Evolutionary conservation across 2,113 vertebrate species (phyloP), one percentile per base, ranked within the genome.

Genomic region (Oreotrochilus melanogaster): DNA sequence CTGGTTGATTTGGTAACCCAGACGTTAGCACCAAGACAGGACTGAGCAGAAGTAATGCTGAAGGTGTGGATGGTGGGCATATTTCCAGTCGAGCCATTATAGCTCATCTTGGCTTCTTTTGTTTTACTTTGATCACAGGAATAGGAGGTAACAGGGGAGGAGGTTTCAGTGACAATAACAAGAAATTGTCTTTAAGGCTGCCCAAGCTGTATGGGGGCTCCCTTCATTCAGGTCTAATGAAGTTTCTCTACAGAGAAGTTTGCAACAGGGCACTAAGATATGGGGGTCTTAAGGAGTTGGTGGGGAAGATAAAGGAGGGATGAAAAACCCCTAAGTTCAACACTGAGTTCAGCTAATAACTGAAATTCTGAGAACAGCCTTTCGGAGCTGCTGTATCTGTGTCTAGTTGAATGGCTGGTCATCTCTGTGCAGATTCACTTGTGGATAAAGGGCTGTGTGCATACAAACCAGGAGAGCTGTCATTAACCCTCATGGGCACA

Each of bases 401-500:
- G 14, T n/a, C 6, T 1, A 8, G 47, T 12, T 42, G 25, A 81
- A 50, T 47, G 8, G 8, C 9, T 57, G 33, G 17, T 28, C 3
- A 48, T 43, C 78, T 48, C n/a, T 66, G n/a, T 67, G 30, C 42
- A 71, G 14, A 30, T 69, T 76, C 33, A 56, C 16, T n/a, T 10
- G 4, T 21, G 39, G 28, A 24, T 8, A 31, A 45, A 64, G 14
- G 37, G 7, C 48, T 84, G 16, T 17, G 24, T 73, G 33, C 1
- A 3, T 39, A 31, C 10, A 75, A 58, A 71, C 6, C 5, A 33
- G 1, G 4, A 64, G 18, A 47, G 2, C 11, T 54, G 7, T 10
- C 3, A 1, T 71, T 43, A 67, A 5, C 5, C 10, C 81, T 66
- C 2, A 3, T 1, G 2, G 14, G 4, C 11, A 79, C 8, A 47